Base-by-base conservation (phyloP, 2,797 vertebrate genomes). In the Arremon aurantiirostris region DNA sequence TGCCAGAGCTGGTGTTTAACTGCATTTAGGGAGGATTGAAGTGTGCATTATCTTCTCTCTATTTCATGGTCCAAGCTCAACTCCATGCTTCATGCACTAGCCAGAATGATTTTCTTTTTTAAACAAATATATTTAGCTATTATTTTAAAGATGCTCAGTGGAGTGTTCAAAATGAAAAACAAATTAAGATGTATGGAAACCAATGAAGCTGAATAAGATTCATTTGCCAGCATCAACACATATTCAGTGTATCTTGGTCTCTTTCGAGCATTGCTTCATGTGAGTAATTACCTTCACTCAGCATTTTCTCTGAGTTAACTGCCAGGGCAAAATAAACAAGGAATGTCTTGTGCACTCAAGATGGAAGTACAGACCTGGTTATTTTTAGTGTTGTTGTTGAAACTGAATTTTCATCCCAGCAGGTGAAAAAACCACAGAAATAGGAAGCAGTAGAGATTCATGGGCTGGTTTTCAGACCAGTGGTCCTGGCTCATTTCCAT, bases 61-160 rank as follows among this genome's bases (percentile, higher is more conserved):
- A 2, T 84, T 89, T 84, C 60, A 53, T 21, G 12, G 14, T 87
- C 32, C 35, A 66, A 84, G 27, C 32, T 86, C 24, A 84, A 46
- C 26, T 86, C 8, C 26, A 3, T 34, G 34, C 26, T 92, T 75
- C 34, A 27, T 44, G 27, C 26, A 16, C 72, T 63, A 79, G 47
- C 14, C 22, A 61, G 39, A 77, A 85, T 42, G 32, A 27, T 42
- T 59, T 34, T 12, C 26, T 57, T 17, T 17, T 27, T 6, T 4
- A 2, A 80, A 37, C 3, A 68, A 53, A 82, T 42, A 28, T 53
- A 71, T 82, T 71, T 65, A n/a, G 14, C 21, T 72, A 23, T 77
- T 59, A 86, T 90, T 93, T 90, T 82, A 57, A 83, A 78, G 35
- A 53, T 75, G 39, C 16, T 83, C 17, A 81, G 19, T 66, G 41